Evolutionary conservation across 1,140 invertebrate species (phyloP), one percentile per base, ranked within the genome.

Genomic region (Holcopasites calliopsidis): DNA sequence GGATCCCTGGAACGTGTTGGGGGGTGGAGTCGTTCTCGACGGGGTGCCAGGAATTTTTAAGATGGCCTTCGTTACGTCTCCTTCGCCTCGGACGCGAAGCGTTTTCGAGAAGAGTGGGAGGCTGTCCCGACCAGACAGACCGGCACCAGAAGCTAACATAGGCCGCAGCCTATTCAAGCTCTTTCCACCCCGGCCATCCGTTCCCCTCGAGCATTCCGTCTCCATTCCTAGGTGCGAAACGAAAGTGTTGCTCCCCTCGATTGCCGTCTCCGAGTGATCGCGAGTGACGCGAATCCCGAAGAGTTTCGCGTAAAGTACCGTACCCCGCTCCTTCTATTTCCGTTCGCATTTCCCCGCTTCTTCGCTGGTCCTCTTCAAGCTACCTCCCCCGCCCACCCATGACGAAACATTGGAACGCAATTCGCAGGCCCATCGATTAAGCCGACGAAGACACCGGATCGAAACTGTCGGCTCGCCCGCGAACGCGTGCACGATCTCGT

Each of bases 31-130:
- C 35, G 52, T n/a, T 74, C 83, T 35, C 84, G 50, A 71, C 77
- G 71, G 80, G 85, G 78, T 82, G 85, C 75, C 85, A 85, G 57
- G 85, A 88, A 86, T 88, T 86, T 82, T 85, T 80, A 54, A 84
- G 79, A 83, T 61, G 61, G 61, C 64, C 78, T 78, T 85, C 75
- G 80, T 80, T 82, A 74, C 73, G 74, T 69, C 76, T 73, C 52
- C 62, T 82, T 58, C 60, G 55, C 65, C 69, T 26, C 33, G 68
- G 60, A 21, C 62, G 76, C 77, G 62, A 79, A 83, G 76, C 62
- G 38, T 71, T 79, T 64, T 77, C 64, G 65, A 26, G 44, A 35
- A 16, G 44, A 65, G 40, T 35, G 38, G 58, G 72, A 33, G 50
- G 65, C 78, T 50, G 70, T 75, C 77, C 64, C 64, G 71, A 57